Evolutionary conservation across 2,888 invertebrate species (phyloP).

Genomic region (Plagodis pulveraria): DNA sequence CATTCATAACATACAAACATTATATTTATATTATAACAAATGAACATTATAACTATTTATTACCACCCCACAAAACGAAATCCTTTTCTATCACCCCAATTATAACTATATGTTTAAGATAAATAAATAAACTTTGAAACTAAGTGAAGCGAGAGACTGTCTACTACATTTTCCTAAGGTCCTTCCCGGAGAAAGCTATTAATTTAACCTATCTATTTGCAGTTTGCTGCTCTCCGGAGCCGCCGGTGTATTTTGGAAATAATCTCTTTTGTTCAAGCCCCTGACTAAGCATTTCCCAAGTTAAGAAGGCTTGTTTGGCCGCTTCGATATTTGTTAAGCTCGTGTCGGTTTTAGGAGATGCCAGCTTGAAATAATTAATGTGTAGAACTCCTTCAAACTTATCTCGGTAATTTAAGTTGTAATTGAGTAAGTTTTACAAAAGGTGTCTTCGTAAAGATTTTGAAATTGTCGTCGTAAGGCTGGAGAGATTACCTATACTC

Average conservation of each 20-base stretch:
- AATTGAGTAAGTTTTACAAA: constrained; percentile 45
- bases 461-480: constrained; percentile 4
- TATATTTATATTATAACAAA: no score
- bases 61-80: no score
- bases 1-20: no score
- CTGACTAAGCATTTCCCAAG: constrained; percentile 72
- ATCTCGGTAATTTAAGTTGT: constrained; percentile 63
- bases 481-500: no score
- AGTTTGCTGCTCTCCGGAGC: constrained; percentile 44
- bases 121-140: no score
- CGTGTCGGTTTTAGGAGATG: constrained; percentile 71
- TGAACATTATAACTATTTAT: no score
- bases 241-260: constrained; percentile 50
- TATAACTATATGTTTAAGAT: no score
- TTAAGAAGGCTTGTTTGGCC: constrained; percentile 72
- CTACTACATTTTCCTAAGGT: constrained; percentile 26
- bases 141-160: constrained; percentile 12
- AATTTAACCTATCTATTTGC: constrained; percentile 40
- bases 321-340: constrained; percentile 77
- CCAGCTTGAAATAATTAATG: constrained; percentile 76
- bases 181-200: constrained; percentile 28
- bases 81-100: no score
- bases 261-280: constrained; percentile 68
- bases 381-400: constrained; percentile 59
- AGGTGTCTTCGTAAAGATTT: constrained; percentile 19